Base-by-base conservation (phyloP, 2,113 vertebrate species). In the Siphamia tubifer region DNA sequence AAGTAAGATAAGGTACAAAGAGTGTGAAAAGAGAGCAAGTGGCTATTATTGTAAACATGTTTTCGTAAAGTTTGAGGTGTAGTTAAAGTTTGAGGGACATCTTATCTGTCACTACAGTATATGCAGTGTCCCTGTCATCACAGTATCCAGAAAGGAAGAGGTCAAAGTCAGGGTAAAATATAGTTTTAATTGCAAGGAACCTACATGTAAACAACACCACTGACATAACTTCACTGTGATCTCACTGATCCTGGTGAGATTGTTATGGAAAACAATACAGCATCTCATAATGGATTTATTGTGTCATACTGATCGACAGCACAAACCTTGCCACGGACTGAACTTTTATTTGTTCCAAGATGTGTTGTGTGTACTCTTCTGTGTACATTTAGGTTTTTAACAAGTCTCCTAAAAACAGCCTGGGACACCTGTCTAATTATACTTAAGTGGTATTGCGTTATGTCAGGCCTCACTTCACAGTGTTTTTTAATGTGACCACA, bases 1-100 rank as follows among this genome's bases (percentile, higher is more conserved):
- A 57, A 68, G 38, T 31, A 57, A 63, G 44, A 68, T 48, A 35
- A 54, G 57, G 62, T 17, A 39, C 3, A 25, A 31, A 10, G 68
- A 61, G 44, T 63, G 42, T 47, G 52, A 65, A 27, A 45, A 28
- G 39, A 72, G 30, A 30, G 2, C 20, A 20, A 12, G 15, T 27
- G 25, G 52, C 12, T 20, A 25, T 54, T 38, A 51, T 23, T 27
- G 24, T 13, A 7, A 27, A 4, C 35, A 25, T 32, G 24, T 34
- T 47, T 68, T 44, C 27, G 17, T 19, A 28, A 32, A 60, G 35
- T 13, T 13, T 28, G 13, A 75, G 35, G 19, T 35, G 9, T 9
- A n/a, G 1, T n/a, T 8, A 25, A n/a, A n/a, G n/a, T n/a, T n/a
- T n/a, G n/a, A n/a, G n/a, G n/a, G n/a, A n/a, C n/a, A n/a, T n/a